Percentiles rank a stretch among this genome's conserved stretches.
phyloP scores from a whole-genome alignment of 1,140 invertebrate genomes.

The Drosophila melanogaster region DNA sequence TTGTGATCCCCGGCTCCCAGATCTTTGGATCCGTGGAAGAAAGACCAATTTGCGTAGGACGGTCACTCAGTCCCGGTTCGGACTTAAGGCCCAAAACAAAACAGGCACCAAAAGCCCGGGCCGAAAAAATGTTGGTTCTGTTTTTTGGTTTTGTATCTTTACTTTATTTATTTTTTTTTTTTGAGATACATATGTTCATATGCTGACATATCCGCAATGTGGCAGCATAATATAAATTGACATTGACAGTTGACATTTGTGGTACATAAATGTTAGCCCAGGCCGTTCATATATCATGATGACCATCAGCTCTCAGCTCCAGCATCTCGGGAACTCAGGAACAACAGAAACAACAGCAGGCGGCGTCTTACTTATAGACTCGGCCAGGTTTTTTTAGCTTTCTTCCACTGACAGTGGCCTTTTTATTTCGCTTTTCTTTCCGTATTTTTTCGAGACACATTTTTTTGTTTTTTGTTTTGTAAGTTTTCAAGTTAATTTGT shows the following conservation, averaged over 20 bases:
- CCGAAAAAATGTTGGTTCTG: conserved; percentile 38
- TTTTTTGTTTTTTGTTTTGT: conserved; percentile 39
- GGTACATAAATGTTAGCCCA: conserved; percentile 81
- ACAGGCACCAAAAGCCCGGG: conserved; percentile 6
- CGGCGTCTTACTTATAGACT: conserved; percentile 75
- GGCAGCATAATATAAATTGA: conserved; percentile 81
- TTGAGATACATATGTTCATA: conserved; percentile 77
- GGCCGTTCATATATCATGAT: conserved; percentile 76
- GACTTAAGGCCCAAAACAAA: conserved; percentile 55
- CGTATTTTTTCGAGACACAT: conserved; percentile 27
- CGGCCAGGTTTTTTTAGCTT: conserved; percentile 63
- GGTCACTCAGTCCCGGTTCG: conserved; percentile 50
- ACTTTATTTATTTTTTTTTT: conserved; percentile 40
- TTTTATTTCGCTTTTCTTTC: conserved; percentile 38
- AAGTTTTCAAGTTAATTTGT: conserved; percentile 76
- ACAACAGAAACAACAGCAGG: conserved; percentile 60
- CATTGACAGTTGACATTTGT: conserved; percentile 82
- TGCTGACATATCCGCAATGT: conserved; percentile 81
- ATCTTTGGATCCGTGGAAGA: conserved; percentile 25
- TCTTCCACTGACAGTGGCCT: conserved; percentile 55
- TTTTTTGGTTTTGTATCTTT: conserved; percentile 40
- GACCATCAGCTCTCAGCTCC: conserved; percentile 34
- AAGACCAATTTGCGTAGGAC: conserved; percentile 62
- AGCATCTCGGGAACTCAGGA: conserved; percentile 20
- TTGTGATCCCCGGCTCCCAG: conserved; percentile 53